Evolutionary conservation across 2,797 vertebrate species (phyloP), one percentile per base, ranked within the genome.

Genomic region (Sciurus carolinensis): DNA sequence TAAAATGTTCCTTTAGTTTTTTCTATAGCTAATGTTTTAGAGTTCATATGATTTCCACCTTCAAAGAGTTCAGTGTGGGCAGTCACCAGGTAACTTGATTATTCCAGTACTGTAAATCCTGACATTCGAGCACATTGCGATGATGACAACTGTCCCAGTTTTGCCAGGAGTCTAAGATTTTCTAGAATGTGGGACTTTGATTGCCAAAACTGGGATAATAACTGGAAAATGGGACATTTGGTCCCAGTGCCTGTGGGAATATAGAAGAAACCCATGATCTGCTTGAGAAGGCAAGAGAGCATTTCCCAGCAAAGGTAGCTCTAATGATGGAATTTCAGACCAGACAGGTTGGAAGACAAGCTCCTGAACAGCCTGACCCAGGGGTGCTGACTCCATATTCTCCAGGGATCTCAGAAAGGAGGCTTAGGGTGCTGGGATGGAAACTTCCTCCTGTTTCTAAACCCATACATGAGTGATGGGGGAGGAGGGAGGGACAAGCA

Each of bases 1-100:
- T 75, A 42, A 77, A 84, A 59, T 12, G 67, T 20, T 77, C 36
- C 28, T 84, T 44, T 15, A 47, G 42, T 84, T 14, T 52, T 90
- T 50, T 77, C 33, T 79, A 83, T 17, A 87, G 11, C 26, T 72
- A 52, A 26, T 67, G 64, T 89, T 86, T 96, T 83, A 87, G 13
- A 77, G 11, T 13, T 92, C 39, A 87, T 10, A 54, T 76, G 67
- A 52, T 81, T 76, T 76, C 57, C 62, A 17, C 14, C 39, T 83
- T 95, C 20, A 30, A 52, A 59, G 26, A 67, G 9, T 72, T 96
- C 77, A 57, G 5, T 77, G 57, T 62, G 8, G 12, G 33, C 1
- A 50, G n/a, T 10, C 17, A 80, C 62, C 4, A 87, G 33, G 26
- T 44, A 80, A 44, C 30, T 72, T 24, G 28, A 18, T 91, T 36